Percentiles rank a stretch among this genome's conserved stretches.
Evolutionary conservation across 2,797 vertebrate genomes (phyloP).

Genomic region (Oryzias dopingdopingensis): DNA sequence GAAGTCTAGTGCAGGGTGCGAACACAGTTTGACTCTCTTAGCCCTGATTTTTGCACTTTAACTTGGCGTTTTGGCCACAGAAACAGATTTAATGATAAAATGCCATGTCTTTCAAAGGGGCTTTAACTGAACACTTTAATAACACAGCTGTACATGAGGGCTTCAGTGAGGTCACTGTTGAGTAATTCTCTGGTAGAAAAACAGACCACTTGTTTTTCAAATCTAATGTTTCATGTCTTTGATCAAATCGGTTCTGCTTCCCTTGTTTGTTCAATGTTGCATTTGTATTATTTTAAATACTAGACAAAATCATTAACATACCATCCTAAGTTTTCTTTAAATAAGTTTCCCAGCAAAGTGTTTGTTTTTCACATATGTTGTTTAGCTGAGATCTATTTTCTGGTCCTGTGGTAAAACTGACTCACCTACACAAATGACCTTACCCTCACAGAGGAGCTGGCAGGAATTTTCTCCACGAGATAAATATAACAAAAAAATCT

Average conservation of each 20-base stretch:
- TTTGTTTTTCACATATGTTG: constrained; percentile 58
- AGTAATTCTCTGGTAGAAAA: constrained; percentile 44
- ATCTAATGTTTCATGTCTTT: constrained; percentile 48
- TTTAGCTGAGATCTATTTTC: constrained; percentile 61
- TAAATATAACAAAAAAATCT: constrained; percentile 66
- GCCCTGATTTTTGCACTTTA: constrained; percentile 25
- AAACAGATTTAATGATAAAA: constrained; percentile 47
- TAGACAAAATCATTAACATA: constrained; percentile 23
- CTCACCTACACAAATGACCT: constrained; percentile 54
- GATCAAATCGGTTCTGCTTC: constrained; percentile 34
- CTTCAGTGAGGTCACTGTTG: constrained; percentile 56
- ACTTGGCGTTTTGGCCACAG: constrained; percentile 35
- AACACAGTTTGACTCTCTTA: constrained; percentile 31
- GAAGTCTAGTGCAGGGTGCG: constrained; percentile 31
- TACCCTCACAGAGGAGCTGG: constrained; percentile 26
- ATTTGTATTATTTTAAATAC: constrained; percentile 5
- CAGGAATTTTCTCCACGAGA: constrained; percentile 66
- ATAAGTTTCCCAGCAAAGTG: constrained; percentile 52
- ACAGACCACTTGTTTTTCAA: constrained; percentile 55
- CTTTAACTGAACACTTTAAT: constrained; percentile 43
- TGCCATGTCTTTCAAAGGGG: constrained; percentile 32
- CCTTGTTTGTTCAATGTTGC: constrained; percentile 1
- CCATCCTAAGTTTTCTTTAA: constrained; percentile 37
- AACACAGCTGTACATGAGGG: constrained; percentile 37
- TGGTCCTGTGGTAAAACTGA: constrained; percentile 41